Evolutionary conservation across 1,140 invertebrate genomes (phyloP), one percentile per base, ranked within the genome.

Genomic region (Drosophila ohnishii): DNA sequence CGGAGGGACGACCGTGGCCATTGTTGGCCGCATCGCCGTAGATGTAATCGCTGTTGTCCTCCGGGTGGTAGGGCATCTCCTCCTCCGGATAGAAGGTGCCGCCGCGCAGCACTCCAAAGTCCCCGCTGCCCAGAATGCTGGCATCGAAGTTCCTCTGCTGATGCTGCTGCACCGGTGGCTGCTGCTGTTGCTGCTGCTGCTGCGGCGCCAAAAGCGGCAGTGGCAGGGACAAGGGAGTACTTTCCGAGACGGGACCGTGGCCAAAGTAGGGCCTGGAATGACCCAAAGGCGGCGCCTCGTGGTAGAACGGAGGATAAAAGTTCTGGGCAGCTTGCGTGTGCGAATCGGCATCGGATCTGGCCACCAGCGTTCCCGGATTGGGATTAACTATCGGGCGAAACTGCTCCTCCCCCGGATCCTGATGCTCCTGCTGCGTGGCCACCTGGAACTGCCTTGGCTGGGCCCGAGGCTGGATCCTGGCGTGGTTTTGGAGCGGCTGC

Each of bases 101-200:
- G 1, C 97, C 97, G 55, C 94, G 93, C 35, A 98, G 95, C 1
- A 98, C 96, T 1, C 96, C 96, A 83, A 97, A 98, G 91, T 98
- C 97, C 0, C 97, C 97, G 1, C 96, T 97, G 2, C 96, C 96
- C 19, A 97, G 91, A 4, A 97, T 92, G 25, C 92, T 91, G 40
- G 92, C 90, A 75, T 92, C 91, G 40, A 91, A 92, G 39, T 74
- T 79, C 0, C 82, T 74, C 40, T 82, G 80, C 48, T 78, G 83
- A 48, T 74, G 73, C 16, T 69, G 75, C 32, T 55, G 50, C n/a
- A 48, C 48, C 9, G 50, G 44, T 32, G 28, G 64, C 39, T 59
- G 70, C 30, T 53, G 74, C n/a, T 66, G 55, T 19, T 19, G 19
- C 32, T 62, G 74, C 3, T 65, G 55, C 32, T 72, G 74, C 6